Evolutionary conservation across 2,113 vertebrate species (phyloP).

Genomic region (Peromyscus polionotus): DNA sequence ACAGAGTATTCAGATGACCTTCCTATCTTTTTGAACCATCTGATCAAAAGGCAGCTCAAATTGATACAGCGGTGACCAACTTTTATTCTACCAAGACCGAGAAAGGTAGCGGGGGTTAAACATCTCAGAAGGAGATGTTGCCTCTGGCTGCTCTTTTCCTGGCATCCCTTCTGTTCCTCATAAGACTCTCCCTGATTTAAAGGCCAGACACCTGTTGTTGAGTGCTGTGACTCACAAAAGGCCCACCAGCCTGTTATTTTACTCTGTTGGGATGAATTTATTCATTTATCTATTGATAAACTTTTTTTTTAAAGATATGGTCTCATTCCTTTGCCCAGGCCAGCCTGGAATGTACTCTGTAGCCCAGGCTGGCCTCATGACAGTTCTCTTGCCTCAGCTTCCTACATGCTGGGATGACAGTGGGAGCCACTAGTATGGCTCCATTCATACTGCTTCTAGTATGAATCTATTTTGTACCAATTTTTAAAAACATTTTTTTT

Average conservation of each 20-base stretch:
- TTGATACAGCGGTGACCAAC: background rate
- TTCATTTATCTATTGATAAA: background rate
- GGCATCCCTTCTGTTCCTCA: background rate
- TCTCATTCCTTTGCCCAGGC: background rate
- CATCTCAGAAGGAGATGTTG: background rate
- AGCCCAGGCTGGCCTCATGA: background rate
- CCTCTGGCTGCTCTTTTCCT: background rate
- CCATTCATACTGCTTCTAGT: background rate
- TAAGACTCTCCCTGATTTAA: background rate
- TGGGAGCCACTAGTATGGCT: background rate
- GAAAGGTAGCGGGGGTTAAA: background rate
- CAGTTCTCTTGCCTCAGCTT: background rate
- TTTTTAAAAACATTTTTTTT: background rate
- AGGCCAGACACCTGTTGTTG: background rate
- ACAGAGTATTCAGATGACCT: background rate
- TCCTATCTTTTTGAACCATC: background rate
- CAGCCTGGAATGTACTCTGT: background rate
- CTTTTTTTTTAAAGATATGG: background rate
- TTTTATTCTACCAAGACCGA: background rate
- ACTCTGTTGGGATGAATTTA: background rate
- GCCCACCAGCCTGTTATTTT: background rate
- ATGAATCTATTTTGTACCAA: background rate
- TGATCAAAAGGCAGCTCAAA: background rate
- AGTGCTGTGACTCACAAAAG: background rate
- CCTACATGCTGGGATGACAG: background rate